These are phyloP conservation scores for Dermolepida albohirtum DNA, from an alignment of 2,888 invertebrate genomes.

Conservation along the genomic window DNA sequence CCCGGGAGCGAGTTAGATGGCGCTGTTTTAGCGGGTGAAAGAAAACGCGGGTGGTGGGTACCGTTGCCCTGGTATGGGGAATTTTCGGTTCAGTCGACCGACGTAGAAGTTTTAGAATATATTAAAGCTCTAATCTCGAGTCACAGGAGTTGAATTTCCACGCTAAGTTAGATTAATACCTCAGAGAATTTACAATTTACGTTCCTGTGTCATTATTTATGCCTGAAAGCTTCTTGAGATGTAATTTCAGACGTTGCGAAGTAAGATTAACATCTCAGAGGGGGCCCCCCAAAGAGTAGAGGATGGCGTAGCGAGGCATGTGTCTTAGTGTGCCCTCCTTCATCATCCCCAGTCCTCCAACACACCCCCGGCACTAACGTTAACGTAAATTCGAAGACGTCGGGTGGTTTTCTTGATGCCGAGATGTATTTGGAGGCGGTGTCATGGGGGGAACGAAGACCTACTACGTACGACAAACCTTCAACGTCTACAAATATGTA, in stretches of 20 bases:
- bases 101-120: conserved; percentile 66
- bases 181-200: conserved; percentile 66
- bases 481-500: conserved; percentile 22
- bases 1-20: conserved; percentile 44
- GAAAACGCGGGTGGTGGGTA: conserved; percentile 14
- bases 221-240: conserved; percentile 65
- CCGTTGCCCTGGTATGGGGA: conserved; percentile 14
- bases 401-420: neutral
- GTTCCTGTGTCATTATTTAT: conserved; percentile 65
- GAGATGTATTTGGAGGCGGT: conserved; percentile 2
- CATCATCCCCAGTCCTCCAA: too few relatives aligned
- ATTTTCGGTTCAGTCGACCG: conserved; percentile 57
- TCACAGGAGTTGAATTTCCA: conserved; percentile 66
- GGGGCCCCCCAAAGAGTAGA: neutral
- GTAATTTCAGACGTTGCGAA: conserved; percentile 61
- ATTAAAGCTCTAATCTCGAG: conserved; percentile 66
- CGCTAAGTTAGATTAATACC: conserved; percentile 67
- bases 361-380: neutral
- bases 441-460: conserved; percentile 4
- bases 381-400: conserved; percentile 1
- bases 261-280: conserved; percentile 58
- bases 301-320: too few relatives aligned
- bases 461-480: conserved; percentile 1
- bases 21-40: conserved; percentile 5
- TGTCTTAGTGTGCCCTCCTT: neutral